Evolutionary conservation across 2,888 invertebrate species (phyloP).

Genomic region (Imbricaverruca yamaguchii): DNA sequence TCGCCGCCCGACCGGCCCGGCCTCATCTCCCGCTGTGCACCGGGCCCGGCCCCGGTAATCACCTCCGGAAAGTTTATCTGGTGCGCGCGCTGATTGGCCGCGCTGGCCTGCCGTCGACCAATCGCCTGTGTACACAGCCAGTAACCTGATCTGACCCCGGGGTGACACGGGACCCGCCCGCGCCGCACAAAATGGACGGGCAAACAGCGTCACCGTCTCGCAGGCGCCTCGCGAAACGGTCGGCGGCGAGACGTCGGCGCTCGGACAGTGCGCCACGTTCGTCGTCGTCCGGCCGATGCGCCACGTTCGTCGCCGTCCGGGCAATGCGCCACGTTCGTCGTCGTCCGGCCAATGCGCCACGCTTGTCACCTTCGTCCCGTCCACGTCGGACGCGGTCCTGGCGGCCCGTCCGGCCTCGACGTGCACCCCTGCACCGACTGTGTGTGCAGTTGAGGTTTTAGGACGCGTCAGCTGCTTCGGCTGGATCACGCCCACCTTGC

Average conservation of each 20-base stretch:
- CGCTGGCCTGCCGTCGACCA: neutral
- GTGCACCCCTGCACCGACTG: too few relatives aligned
- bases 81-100: neutral
- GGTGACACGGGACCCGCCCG: neutral
- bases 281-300: neutral
- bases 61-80: neutral
- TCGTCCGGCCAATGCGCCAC: neutral
- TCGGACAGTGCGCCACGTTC: neutral
- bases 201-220: neutral
- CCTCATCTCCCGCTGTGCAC: too few relatives aligned
- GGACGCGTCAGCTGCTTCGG: too few relatives aligned
- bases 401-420: too few relatives aligned
- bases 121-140: neutral
- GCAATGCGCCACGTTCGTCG: neutral
- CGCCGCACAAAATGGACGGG: neutral
- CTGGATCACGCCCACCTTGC: too few relatives aligned
- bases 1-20: too few relatives aligned
- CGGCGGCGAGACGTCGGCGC: too few relatives aligned
- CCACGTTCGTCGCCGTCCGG: neutral
- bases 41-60: too few relatives aligned
- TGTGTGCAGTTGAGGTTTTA: too few relatives aligned
- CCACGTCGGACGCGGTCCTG: too few relatives aligned
- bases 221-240: too few relatives aligned
- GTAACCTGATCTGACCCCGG: slow-evolving; percentile 18
- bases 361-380: neutral